A percentile compares a stretch with the other conserved stretches of the same genome.
Conservation (phyloP, 2,113 vertebrate genomes). For the Eulemur macaco region DNA sequence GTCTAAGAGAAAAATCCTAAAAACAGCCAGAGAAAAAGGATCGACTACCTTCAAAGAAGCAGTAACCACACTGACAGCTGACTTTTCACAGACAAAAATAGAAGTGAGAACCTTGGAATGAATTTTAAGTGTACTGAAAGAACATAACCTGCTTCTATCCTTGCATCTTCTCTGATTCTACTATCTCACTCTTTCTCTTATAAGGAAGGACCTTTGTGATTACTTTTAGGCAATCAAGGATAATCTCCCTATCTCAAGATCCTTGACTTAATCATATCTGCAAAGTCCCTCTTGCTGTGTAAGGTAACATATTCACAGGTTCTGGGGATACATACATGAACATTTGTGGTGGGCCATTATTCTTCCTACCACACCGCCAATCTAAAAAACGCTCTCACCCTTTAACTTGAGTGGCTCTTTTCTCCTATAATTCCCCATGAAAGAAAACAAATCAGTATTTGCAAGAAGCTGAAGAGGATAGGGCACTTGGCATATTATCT, state of each 20-base stretch:
- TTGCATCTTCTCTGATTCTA: background rate
- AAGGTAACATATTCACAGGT: background rate
- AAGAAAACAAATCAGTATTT: background rate
- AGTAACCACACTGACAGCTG: background rate
- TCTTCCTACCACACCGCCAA: background rate
- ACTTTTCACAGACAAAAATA: background rate
- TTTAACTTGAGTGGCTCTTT: background rate
- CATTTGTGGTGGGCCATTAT: background rate
- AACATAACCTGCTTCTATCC: background rate
- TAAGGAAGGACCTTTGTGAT: background rate
- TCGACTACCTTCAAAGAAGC: background rate
- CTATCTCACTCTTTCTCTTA: background rate
- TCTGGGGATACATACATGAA: background rate
- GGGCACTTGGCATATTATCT: background rate
- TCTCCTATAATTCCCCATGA: background rate
- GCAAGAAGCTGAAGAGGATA: background rate
- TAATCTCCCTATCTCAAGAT: background rate
- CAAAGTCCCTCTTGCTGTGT: background rate
- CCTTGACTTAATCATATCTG: background rate
- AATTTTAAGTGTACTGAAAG: constrained; percentile 7
- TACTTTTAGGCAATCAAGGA: background rate
- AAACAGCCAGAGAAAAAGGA: background rate
- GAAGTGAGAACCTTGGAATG: constrained; percentile 13
- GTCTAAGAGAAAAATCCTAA: background rate
- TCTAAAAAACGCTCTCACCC: background rate